Conservation (phyloP, 1,140 invertebrate species). For the Caenorhabditis briggsae region DNA sequence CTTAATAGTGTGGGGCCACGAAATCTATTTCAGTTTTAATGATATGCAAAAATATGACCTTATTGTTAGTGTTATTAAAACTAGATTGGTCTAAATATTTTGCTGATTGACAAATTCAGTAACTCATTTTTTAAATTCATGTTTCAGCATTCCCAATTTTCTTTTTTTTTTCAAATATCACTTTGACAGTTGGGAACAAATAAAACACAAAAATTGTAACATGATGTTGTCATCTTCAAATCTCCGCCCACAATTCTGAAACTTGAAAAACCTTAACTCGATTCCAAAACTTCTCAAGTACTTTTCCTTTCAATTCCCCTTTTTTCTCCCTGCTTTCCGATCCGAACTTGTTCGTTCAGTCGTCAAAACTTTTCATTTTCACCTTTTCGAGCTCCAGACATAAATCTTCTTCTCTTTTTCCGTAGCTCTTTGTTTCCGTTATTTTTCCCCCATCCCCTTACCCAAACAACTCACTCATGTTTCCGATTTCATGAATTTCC, state of each 20-base stretch:
- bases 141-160: too few species aligned
- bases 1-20: too few species aligned
- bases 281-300: constrained; percentile 11
- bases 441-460: not conserved
- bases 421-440: not conserved
- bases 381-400: constrained; percentile 3
- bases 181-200: too few species aligned
- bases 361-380: constrained; percentile 31
- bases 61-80: too few species aligned
- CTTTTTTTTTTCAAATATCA: too few species aligned
- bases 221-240: not conserved
- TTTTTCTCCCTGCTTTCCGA: not conserved
- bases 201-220: not conserved
- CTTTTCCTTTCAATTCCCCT: not conserved
- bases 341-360: not conserved
- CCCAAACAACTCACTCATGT: not conserved
- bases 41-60: too few species aligned
- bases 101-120: too few species aligned
- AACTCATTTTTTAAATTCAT: too few species aligned
- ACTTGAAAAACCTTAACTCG: not conserved
- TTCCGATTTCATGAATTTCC: constrained; percentile 53
- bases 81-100: too few species aligned
- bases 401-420: constrained; percentile 43
- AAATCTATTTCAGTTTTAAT: too few species aligned
- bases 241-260: too few species aligned